Evolutionary conservation across 2,888 invertebrate species (phyloP), one percentile per base, ranked within the genome.

Genomic region (Perizoma flavofasciatum): DNA sequence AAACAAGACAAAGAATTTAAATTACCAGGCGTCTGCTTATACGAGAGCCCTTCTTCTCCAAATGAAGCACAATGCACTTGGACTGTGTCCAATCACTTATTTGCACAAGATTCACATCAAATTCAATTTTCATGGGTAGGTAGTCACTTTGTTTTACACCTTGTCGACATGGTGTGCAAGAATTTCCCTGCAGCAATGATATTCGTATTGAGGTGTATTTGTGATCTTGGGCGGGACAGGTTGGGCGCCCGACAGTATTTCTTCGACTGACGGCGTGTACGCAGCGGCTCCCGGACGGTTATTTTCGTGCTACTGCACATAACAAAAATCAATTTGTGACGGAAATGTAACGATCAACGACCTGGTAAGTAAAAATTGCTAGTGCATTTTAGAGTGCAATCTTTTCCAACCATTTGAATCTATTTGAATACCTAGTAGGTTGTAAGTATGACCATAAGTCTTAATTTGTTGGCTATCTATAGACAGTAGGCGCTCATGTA

Each of bases 261-360:
- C 73, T 72, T 63, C 74, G 71, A 85, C 83, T 85, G 83, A 74
- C 76, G 66, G 74, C 82, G 82, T 77, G 79, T 74, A 76, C 82
- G 83, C 82, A 82, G 81, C 86, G 81, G 79, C 82, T 82, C 91
- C 91, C 91, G 89, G 92, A 83, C 79, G 78, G 84, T 86, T 92
- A 92, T 91, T 91, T 91, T 88, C 68, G 90, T 90, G 86, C 91
- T 89, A 84, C 83, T 85, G 85, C 86, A 86, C 82, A 86, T 78
- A 88, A 22, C 83, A 86, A 89, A 88, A 89, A 85, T 86, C 80
- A 84, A 82, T 86, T 86, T 84, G 86, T 85, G 87, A 87, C 83
- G 85, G 86, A 89, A 90, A 88, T 88, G 88, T 87, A 82, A 92
- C 92, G 92, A 91, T 89, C 90, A 90, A 86, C 89, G 91, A 91